Evolutionary conservation across 2,888 invertebrate genomes (phyloP).

Genomic region (Drosophila paranaensis): DNA sequence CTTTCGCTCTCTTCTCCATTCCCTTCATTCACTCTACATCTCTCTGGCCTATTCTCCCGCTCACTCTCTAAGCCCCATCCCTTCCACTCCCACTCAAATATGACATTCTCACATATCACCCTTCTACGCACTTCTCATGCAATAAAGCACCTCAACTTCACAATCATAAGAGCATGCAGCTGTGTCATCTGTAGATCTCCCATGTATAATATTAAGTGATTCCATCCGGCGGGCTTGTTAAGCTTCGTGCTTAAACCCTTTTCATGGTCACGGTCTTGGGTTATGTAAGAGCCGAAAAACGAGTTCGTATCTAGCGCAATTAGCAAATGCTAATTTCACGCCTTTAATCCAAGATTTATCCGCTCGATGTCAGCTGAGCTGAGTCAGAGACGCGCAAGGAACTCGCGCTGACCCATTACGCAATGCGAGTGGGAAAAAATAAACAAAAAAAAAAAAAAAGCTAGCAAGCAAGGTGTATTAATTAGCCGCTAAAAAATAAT

Average conservation of each 20-base stretch:
- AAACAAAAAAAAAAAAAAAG: too few relatives aligned
- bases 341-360: constrained; percentile 37
- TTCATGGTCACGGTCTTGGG: constrained; percentile 77
- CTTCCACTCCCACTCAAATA: background rate
- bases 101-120: background rate
- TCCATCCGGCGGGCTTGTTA: constrained; percentile 10
- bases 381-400: constrained; percentile 53
- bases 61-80: too few relatives aligned
- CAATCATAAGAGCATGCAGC: constrained; percentile 16
- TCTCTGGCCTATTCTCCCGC: too few relatives aligned
- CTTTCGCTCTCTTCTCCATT: background rate
- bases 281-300: constrained; percentile 64
- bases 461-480: constrained; percentile 32
- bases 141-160: background rate
- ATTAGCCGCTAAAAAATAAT: constrained; percentile 56
- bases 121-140: constrained; percentile 1
- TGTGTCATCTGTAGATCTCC: background rate
- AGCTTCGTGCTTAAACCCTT: constrained; percentile 48
- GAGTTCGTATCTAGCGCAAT: constrained; percentile 44
- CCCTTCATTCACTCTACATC: background rate
- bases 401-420: constrained; percentile 52
- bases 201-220: background rate
- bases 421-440: constrained; percentile 22
- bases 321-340: constrained; percentile 61
- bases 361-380: constrained; percentile 4